Conservation (phyloP, 2,797 vertebrate species). For the Acanthiza pusilla region DNA sequence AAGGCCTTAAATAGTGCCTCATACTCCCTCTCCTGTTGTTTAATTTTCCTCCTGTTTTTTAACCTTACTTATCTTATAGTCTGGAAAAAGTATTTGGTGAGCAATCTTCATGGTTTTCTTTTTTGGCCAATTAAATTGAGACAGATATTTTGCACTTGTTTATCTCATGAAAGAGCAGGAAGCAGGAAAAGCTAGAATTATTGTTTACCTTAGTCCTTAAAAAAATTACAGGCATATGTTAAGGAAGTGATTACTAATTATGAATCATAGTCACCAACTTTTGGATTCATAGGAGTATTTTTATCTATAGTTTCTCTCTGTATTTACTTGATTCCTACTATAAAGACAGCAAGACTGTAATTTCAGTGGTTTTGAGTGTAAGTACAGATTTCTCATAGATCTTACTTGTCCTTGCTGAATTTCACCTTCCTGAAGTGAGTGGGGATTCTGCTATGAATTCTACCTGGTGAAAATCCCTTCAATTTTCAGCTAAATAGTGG, state of each 20-base stretch:
- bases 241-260: not conserved
- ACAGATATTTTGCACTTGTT: not conserved
- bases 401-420: not conserved
- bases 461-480: not conserved
- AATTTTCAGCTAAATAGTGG: not conserved
- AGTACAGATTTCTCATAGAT: not conserved
- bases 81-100: not conserved
- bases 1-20: conserved; percentile 28
- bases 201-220: not conserved
- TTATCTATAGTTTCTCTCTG: not conserved
- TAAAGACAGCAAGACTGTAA: not conserved
- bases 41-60: not conserved
- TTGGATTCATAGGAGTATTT: not conserved
- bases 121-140: not conserved
- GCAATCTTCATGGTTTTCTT: not conserved
- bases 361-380: not conserved
- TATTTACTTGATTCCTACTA: not conserved
- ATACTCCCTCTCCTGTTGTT: not conserved
- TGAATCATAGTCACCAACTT: not conserved
- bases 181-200: not conserved
- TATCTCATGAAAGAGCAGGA: not conserved
- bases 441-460: not conserved
- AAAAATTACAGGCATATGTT: not conserved
- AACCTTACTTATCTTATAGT: not conserved
- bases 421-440: not conserved